Conservation (phyloP, 2,113 vertebrate species). For the Silurus asotus region DNA sequence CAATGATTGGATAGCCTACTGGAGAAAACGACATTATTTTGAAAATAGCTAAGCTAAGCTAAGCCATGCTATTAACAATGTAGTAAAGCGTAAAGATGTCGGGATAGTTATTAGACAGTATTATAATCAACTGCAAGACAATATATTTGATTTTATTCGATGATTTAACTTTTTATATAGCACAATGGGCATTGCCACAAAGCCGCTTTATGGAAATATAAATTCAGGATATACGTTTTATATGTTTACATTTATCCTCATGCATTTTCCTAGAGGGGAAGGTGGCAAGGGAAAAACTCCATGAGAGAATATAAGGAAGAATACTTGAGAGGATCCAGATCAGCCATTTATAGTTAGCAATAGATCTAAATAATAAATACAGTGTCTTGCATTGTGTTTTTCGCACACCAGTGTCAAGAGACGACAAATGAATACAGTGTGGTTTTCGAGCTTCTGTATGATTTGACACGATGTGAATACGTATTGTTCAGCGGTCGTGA, state of each 20-base stretch:
- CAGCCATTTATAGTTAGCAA: neutral
- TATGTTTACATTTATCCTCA: too few species aligned
- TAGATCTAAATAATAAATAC: neutral
- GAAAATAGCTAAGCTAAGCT: neutral
- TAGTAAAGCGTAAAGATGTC: neutral
- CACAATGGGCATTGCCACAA: too few species aligned
- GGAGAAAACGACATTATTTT: neutral
- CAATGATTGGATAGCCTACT: neutral
- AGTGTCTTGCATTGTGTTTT: neutral
- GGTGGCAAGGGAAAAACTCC: too few species aligned
- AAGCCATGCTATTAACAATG: neutral
- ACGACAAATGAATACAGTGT: neutral
- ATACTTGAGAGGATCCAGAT: neutral
- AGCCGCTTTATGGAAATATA: too few species aligned
- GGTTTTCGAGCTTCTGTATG: neutral
- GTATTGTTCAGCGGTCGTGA: neutral
- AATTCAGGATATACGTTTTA: too few species aligned
- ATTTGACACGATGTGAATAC: neutral
- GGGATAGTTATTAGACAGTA: neutral
- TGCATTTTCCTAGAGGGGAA: too few species aligned
- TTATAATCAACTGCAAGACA: neutral
- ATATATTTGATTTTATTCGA: neutral
- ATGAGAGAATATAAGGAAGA: too few species aligned
- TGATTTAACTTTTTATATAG: too few species aligned
- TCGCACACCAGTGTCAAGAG: neutral